Evolutionary conservation across 2,888 invertebrate genomes (phyloP).

Genomic region (Drosophila niveifrons): DNA sequence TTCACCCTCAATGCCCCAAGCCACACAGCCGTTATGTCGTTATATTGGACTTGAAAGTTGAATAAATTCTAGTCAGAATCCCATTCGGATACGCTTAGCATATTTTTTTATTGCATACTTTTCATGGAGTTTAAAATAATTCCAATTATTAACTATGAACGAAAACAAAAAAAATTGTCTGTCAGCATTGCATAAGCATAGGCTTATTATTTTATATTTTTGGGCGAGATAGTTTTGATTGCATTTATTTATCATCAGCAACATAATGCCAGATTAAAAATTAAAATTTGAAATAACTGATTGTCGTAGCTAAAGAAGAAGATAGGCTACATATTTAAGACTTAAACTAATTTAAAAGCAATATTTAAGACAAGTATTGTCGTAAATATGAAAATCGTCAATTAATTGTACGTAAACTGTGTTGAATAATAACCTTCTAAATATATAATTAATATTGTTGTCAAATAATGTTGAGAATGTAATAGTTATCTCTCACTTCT

Average conservation of each 20-base stretch:
- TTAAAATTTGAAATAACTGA: too few species aligned
- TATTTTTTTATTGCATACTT: constrained; percentile 1
- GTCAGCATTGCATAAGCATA: constrained; percentile 13
- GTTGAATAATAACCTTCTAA: too few species aligned
- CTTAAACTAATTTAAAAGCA: too few species aligned
- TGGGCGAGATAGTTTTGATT: too few species aligned
- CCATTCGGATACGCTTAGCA: background rate
- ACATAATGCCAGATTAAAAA: too few species aligned
- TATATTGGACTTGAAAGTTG: background rate
- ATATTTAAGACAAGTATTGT: too few species aligned
- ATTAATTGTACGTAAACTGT: too few species aligned
- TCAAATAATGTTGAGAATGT: background rate
- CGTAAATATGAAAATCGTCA: too few species aligned
- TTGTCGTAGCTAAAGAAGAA: too few species aligned
- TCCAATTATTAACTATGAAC: background rate
- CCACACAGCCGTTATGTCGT: background rate
- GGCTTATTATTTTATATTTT: constrained; percentile 7
- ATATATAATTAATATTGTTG: too few species aligned
- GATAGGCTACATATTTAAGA: too few species aligned
- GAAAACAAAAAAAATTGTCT: background rate
- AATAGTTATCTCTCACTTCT: background rate
- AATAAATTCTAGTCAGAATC: background rate
- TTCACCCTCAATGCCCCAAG: background rate
- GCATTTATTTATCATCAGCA: too few species aligned
- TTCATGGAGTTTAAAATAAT: background rate